Percentiles rank a stretch among this genome's conserved stretches.
Evolutionary conservation across 2,888 invertebrate genomes (phyloP).

Genomic region (Acleris laterana): DNA sequence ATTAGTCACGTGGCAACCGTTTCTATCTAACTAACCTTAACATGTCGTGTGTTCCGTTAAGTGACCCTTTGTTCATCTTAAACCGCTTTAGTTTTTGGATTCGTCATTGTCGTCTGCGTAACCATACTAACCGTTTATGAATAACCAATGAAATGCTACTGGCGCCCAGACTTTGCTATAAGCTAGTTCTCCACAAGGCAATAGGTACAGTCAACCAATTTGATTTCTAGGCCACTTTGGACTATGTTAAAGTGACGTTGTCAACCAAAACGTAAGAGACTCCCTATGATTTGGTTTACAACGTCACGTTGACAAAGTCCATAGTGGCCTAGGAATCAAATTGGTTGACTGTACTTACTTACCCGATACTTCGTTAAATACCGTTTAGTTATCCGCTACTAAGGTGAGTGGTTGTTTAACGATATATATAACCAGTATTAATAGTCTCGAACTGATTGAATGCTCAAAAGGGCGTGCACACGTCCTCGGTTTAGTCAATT

Average conservation of each 20-base stretch:
- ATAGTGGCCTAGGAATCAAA: too few species aligned
- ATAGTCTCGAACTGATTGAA: conserved; percentile 27
- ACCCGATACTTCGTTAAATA: conserved; percentile 18
- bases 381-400: conserved; percentile 18
- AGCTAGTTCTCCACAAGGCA: conserved; percentile 8
- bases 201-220: too few species aligned
- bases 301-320: too few species aligned
- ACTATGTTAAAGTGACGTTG: too few species aligned
- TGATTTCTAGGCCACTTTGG: too few species aligned
- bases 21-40: neutral
- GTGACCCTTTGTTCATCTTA: conserved; percentile 4
- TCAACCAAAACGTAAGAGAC: too few species aligned
- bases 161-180: conserved; percentile 8
- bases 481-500: conserved; percentile 60
- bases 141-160: conserved; percentile 26
- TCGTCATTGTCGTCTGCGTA: conserved; percentile 30
- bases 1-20: too few species aligned
- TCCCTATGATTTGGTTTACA: too few species aligned
- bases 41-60: conserved; percentile 7
- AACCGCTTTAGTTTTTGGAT: conserved; percentile 19
- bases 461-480: conserved; percentile 36
- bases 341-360: too few species aligned
- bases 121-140: conserved; percentile 32
- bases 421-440: conserved; percentile 2
- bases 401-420: conserved; percentile 5